Evolutionary conservation across 2,888 invertebrate species (phyloP).

Genomic region (Limnephilus auricula): DNA sequence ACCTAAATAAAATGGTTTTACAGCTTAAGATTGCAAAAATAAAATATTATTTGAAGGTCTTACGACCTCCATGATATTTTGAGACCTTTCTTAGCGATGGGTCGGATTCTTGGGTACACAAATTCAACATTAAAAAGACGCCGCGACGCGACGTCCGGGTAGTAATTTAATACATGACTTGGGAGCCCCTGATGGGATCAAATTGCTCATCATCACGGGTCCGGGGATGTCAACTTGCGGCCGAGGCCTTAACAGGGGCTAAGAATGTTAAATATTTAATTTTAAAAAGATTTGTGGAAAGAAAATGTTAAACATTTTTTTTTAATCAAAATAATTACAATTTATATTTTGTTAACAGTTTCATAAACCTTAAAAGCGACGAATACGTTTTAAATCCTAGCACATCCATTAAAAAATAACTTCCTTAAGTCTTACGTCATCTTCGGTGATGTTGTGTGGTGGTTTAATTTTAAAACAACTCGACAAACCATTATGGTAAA

Average conservation of each 20-base stretch:
- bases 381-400: too few species aligned
- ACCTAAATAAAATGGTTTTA: neutral
- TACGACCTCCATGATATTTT: neutral
- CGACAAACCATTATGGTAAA: too few species aligned
- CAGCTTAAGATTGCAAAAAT: too few species aligned
- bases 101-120: conserved; percentile 1
- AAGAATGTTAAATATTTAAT: neutral
- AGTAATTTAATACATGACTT: conserved; percentile 63
- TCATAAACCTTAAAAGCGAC: too few species aligned
- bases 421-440: too few species aligned
- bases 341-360: too few species aligned
- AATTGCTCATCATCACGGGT: conserved; percentile 50
- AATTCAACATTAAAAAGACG: conserved; percentile 24
- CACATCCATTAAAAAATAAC: too few species aligned
- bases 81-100: neutral
- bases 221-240: neutral
- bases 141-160: conserved; percentile 37
- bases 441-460: too few species aligned
- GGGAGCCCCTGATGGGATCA: conserved; percentile 62
- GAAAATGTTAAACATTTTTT: too few species aligned
- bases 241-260: neutral
- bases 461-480: too few species aligned
- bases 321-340: too few species aligned
- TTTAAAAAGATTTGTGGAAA: too few species aligned
- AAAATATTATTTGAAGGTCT: neutral